Evolutionary conservation across 2,113 vertebrate species (phyloP).

Genomic region (Callionymus lyra): DNA sequence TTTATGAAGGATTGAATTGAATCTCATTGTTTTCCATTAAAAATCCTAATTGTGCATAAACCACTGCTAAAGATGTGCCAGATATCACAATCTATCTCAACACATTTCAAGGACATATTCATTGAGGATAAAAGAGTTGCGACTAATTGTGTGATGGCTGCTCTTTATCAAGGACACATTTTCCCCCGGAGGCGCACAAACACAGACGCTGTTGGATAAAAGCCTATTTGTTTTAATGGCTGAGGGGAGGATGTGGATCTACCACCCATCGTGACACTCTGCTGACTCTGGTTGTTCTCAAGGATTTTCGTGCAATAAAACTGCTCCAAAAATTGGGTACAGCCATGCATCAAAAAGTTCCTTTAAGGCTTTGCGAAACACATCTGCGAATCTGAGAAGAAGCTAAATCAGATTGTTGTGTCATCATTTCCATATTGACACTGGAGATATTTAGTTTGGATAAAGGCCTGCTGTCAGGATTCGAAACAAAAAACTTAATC

Average conservation of each 20-base stretch:
- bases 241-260: constrained; percentile 48
- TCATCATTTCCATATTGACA: too few species aligned
- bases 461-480: too few species aligned
- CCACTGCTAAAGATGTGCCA: too few species aligned
- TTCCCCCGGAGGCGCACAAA: constrained; percentile 6
- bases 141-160: constrained; percentile 2
- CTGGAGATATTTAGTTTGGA: too few species aligned
- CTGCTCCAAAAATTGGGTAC: constrained; percentile 6
- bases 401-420: neutral
- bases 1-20: too few species aligned
- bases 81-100: neutral
- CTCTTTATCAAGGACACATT: constrained; percentile 9
- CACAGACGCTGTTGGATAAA: constrained; percentile 48
- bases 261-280: constrained; percentile 57
- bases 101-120: too few species aligned
- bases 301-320: neutral
- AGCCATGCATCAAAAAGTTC: constrained; percentile 12
- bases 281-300: constrained; percentile 49
- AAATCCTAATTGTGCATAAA: neutral
- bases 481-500: too few species aligned
- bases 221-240: constrained; percentile 55
- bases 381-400: constrained; percentile 5
- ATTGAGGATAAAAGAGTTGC: neutral
- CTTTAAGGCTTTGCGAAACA: neutral
- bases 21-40: too few species aligned